These are phyloP conservation scores for Podilymbus podiceps DNA, from an alignment of 2,113 vertebrate genomes.

Conservation along the genomic window DNA sequence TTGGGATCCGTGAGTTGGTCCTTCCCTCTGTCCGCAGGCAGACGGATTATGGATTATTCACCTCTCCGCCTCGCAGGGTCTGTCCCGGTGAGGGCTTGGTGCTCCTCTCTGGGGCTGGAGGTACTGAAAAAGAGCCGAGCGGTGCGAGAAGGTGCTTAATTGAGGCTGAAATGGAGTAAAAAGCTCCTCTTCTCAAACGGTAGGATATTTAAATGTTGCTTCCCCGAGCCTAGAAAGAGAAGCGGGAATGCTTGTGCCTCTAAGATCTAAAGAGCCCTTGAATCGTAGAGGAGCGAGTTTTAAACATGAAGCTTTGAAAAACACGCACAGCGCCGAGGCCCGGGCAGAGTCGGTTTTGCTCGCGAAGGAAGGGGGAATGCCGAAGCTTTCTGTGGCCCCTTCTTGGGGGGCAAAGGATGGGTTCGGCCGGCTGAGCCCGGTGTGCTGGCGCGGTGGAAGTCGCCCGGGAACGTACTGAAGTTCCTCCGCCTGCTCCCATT, in stretches of 20 bases:
- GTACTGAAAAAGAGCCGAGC: no score
- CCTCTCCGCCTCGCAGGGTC: neutral
- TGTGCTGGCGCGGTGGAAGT: neutral
- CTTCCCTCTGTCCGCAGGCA: neutral
- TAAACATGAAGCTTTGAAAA: neutral
- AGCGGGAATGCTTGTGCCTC: neutral
- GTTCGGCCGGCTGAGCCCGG: neutral
- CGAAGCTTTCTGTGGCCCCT: neutral
- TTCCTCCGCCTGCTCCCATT: neutral
- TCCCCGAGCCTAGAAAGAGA: neutral
- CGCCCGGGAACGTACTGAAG: neutral
- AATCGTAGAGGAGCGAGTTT: no score
- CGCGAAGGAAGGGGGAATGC: accelerated
- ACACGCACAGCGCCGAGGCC: accelerated
- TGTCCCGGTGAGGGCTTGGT: neutral
- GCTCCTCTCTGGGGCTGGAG: neutral
- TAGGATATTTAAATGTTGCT: neutral
- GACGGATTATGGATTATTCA: conserved; percentile 49
- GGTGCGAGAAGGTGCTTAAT: neutral
- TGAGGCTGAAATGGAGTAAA: neutral
- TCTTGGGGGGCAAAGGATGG: neutral
- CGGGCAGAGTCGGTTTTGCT: neutral
- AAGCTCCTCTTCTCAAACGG: neutral
- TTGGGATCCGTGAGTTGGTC: neutral
- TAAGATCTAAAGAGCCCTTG: neutral